Evolutionary conservation across 1,140 invertebrate species (phyloP), one percentile per base, ranked within the genome.

Genomic region (Bradynema listronoti): DNA sequence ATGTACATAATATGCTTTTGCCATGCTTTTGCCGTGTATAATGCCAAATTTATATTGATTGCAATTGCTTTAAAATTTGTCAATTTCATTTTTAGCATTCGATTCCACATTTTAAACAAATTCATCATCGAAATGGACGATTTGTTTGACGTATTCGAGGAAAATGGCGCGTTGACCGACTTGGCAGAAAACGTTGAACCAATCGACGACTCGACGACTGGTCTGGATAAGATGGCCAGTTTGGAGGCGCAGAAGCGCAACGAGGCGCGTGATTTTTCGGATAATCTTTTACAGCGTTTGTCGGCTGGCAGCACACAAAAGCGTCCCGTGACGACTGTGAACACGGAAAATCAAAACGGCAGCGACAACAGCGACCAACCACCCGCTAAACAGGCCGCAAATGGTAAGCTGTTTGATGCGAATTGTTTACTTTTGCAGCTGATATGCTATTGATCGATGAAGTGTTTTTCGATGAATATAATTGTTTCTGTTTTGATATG

Each of bases 51-150:
- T n/a, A n/a, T n/a, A n/a, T n/a, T n/a, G n/a, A n/a, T n/a, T n/a
- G n/a, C n/a, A n/a, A n/a, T n/a, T n/a, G n/a, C n/a, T n/a, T n/a
- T n/a, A n/a, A n/a, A n/a, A n/a, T n/a, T n/a, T n/a, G n/a, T n/a
- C n/a, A n/a, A n/a, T n/a, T n/a, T n/a, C n/a, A n/a, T n/a, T n/a
- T n/a, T n/a, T n/a, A n/a, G n/a, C n/a, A n/a, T n/a, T n/a, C n/a
- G n/a, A n/a, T n/a, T n/a, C n/a, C n/a, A n/a, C n/a, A n/a, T n/a
- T n/a, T n/a, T n/a, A n/a, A n/a, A n/a, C n/a, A n/a, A n/a, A n/a
- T n/a, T n/a, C n/a, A n/a, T n/a, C n/a, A n/a, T n/a, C n/a, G n/a
- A 50, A 22, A 50, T 50, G 47, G 27, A 19, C 27, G 47, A 50
- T 29, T 24, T 50, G 34, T 50, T 50, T 32, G 47, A 29, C 16